phyloP scores from a whole-genome alignment of 2,113 vertebrate genomes.

The Oreochromis tanganicae region DNA sequence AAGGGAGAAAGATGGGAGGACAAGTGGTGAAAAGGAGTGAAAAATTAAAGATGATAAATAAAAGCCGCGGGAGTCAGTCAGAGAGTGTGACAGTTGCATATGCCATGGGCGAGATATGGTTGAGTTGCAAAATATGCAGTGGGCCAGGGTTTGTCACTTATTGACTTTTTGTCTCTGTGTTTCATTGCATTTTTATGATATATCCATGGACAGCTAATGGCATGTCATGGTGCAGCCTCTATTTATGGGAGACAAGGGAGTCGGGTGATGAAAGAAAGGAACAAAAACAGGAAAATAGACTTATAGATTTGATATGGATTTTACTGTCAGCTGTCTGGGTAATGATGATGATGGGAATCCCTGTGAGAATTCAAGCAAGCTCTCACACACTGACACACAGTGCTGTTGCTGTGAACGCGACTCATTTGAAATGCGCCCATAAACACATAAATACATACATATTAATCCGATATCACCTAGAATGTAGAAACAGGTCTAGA shows the following conservation, averaged over 20 bases:
- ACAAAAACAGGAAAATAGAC: constrained; percentile 64
- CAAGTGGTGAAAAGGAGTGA: neutral
- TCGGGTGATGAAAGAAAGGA: constrained; percentile 48
- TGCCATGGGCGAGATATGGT: constrained; percentile 10
- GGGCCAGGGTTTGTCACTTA: constrained; percentile 53
- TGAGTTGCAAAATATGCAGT: constrained; percentile 23
- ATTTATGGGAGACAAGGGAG: constrained; percentile 57
- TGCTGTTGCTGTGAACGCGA: neutral
- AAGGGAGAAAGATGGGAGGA: neutral
- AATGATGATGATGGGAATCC: constrained; percentile 54
- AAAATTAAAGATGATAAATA: constrained; percentile 5
- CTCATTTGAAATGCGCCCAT: neutral
- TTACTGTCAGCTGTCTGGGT: constrained; percentile 64
- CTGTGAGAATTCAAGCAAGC: constrained; percentile 12
- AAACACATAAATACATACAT: neutral
- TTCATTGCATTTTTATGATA: constrained; percentile 64
- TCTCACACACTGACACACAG: neutral
- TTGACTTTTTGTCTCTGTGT: constrained; percentile 59
- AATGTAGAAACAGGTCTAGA: neutral
- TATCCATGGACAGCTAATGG: constrained; percentile 58
- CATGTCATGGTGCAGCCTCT: constrained; percentile 41
- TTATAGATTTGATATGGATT: constrained; percentile 68
- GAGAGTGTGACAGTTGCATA: constrained; percentile 4
- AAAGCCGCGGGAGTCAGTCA: neutral
- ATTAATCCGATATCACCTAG: neutral